Conservation (phyloP, 2,797 vertebrate species). For the Epinephelus coioides region DNA sequence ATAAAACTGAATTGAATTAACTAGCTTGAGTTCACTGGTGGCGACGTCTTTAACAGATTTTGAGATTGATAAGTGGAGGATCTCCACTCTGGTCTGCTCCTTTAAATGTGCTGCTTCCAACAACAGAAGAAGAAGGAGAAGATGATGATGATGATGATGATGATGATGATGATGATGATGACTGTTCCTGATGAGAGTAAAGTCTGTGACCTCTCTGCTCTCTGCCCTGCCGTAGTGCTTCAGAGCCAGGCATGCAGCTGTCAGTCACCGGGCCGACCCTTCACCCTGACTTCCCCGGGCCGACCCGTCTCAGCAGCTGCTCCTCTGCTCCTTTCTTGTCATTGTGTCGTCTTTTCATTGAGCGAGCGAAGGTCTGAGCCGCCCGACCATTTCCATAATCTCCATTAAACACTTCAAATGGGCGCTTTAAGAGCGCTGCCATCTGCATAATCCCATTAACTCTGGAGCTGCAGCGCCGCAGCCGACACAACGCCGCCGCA, state of each 20-base stretch:
- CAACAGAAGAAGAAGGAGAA: no score
- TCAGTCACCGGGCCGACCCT: conserved; percentile 57
- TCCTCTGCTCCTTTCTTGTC: conserved; percentile 60
- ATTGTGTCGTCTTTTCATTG: conserved; percentile 68
- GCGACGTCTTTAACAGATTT: no score
- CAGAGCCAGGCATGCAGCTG: conserved; percentile 34
- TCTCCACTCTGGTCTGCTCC: no score
- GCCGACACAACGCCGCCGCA: conserved; percentile 41
- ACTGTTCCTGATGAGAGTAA: no score
- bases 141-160: no score
- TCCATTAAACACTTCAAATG: conserved; percentile 77
- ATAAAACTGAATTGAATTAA: no score
- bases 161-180: no score
- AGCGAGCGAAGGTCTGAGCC: conserved; percentile 60
- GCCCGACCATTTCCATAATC: conserved; percentile 76
- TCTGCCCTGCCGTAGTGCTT: conserved; percentile 17
- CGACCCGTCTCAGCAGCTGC: conserved; percentile 59
- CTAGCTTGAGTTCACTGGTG: no score
- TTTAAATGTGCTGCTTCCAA: no score
- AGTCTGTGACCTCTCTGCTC: background rate
- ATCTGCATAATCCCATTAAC: conserved; percentile 83
- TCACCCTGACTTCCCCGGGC: conserved; percentile 50
- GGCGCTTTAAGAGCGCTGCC: conserved; percentile 63
- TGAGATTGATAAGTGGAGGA: no score
- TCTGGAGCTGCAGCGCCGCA: conserved; percentile 56